These are phyloP conservation scores for Cololabis saira DNA, from an alignment of 2,113 vertebrate genomes.

Conservation along the genomic window DNA sequence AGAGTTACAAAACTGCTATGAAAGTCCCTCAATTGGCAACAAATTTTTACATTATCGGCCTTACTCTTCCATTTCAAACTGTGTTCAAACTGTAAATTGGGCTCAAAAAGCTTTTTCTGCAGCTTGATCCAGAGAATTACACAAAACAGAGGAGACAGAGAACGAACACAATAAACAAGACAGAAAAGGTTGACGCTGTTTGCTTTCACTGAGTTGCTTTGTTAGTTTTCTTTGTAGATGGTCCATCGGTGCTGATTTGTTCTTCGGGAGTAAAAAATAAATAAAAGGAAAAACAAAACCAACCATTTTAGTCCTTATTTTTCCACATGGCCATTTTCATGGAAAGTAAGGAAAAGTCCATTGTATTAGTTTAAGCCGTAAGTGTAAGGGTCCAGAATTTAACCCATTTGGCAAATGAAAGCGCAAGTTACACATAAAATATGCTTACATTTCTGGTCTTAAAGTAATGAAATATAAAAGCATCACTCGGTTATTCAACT, in stretches of 20 bases:
- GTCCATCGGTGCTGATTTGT: slow-evolving; percentile 55
- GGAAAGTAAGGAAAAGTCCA: slow-evolving; percentile 7
- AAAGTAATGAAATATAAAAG: slow-evolving; percentile 20
- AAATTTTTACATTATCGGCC: not conserved
- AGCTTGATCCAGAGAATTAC: slow-evolving; percentile 29
- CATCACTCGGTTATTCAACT: slow-evolving; percentile 2
- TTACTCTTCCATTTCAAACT: not conserved
- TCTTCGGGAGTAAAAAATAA: not conserved
- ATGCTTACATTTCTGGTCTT: slow-evolving; percentile 11
- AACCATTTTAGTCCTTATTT: not conserved
- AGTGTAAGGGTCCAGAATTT: slow-evolving; percentile 10
- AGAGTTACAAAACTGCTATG: not conserved
- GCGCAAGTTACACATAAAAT: not conserved
- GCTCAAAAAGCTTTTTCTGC: not conserved
- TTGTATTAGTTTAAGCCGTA: slow-evolving; percentile 1
- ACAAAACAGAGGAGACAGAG: slow-evolving; percentile 62
- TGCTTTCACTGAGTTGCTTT: slow-evolving; percentile 28
- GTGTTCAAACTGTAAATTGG: slow-evolving; percentile 2
- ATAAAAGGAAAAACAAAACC: slow-evolving; percentile 2
- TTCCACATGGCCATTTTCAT: not conserved
- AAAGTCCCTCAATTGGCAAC: slow-evolving; percentile 12
- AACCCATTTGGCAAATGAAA: slow-evolving; percentile 33
- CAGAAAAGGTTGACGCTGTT: slow-evolving; percentile 12
- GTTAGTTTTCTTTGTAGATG: slow-evolving; percentile 43
- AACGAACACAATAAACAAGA: slow-evolving; percentile 8